Evolutionary conservation across 2,797 vertebrate genomes (phyloP).

Genomic region (Chromobotia macracanthus): DNA sequence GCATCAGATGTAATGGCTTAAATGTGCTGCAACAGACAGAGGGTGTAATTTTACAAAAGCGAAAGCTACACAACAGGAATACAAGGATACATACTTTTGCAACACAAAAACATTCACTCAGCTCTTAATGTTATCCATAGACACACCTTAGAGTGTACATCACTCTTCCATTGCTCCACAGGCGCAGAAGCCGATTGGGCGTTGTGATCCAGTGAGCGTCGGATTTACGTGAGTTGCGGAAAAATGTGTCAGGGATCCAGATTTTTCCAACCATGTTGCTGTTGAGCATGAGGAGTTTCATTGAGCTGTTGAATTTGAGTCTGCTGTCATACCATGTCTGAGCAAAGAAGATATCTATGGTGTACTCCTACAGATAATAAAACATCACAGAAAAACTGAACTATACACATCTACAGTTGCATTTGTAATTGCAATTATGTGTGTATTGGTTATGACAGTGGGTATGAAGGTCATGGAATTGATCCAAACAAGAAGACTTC

Average conservation of each 20-base stretch:
- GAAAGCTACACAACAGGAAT: slow-evolving; percentile 55
- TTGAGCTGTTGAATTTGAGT: slow-evolving; percentile 93
- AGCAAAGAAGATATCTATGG: slow-evolving; percentile 97
- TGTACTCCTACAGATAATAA: slow-evolving; percentile 79
- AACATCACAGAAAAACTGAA: neutral
- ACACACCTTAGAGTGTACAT: slow-evolving; percentile 91
- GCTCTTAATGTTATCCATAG: neutral
- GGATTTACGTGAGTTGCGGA: slow-evolving; percentile 94
- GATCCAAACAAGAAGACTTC: slow-evolving; percentile 1
- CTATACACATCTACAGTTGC: neutral
- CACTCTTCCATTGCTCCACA: slow-evolving; percentile 92
- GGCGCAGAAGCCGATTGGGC: slow-evolving; percentile 90
- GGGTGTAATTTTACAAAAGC: slow-evolving; percentile 49
- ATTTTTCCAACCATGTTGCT: slow-evolving; percentile 99
- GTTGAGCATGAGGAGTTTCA: slow-evolving; percentile 96
- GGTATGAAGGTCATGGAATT: neutral
- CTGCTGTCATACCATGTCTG: slow-evolving; percentile 97
- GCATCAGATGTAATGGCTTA: slow-evolving; percentile 45
- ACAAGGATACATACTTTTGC: slow-evolving; percentile 65
- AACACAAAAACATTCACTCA: slow-evolving; percentile 61
- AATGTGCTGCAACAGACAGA: slow-evolving; percentile 57
- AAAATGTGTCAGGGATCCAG: slow-evolving; percentile 98
- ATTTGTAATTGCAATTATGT: neutral
- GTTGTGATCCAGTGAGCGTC: slow-evolving; percentile 98
- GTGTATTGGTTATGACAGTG: slow-evolving; percentile 4